phyloP scores from a whole-genome alignment of 2,113 vertebrate genomes.

The Ibidorhyncha struthersii region DNA sequence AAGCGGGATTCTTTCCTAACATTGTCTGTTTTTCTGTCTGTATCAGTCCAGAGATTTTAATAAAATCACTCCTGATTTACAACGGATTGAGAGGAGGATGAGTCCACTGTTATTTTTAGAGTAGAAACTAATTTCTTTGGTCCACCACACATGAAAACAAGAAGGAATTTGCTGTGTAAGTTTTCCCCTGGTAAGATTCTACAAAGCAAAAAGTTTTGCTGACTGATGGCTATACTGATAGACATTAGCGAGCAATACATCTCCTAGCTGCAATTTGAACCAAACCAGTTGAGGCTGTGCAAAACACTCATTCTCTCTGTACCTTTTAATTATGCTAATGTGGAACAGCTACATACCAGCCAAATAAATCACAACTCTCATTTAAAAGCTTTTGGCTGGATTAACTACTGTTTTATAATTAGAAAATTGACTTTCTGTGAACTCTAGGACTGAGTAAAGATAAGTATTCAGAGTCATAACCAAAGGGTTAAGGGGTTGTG shows the following conservation, averaged over 20 bases:
- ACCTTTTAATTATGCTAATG: constrained; percentile 75
- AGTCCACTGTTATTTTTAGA: constrained; percentile 11
- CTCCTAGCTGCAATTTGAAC: constrained; percentile 57
- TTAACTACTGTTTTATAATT: constrained; percentile 76
- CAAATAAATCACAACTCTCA: constrained; percentile 74
- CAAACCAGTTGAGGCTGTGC: constrained; percentile 27
- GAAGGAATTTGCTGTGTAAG: constrained; percentile 32
- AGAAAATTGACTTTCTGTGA: constrained; percentile 71
- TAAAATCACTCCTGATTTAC: neutral
- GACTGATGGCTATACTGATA: constrained; percentile 64
- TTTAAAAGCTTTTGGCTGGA: constrained; percentile 69
- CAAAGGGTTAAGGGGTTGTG: constrained; percentile 49
- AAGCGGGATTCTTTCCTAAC: neutral
- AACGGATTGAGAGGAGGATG: neutral
- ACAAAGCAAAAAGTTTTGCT: constrained; percentile 53
- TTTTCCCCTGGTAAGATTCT: constrained; percentile 19
- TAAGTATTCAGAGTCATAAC: constrained; percentile 42
- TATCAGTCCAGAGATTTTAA: neutral
- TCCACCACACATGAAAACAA: neutral
- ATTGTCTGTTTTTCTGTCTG: neutral
- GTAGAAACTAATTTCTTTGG: neutral
- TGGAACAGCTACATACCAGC: constrained; percentile 8
- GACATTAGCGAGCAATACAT: constrained; percentile 60
- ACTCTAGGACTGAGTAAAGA: constrained; percentile 1
- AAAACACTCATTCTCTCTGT: constrained; percentile 49